Conservation (phyloP, 2,888 invertebrate species). For the Drosophila meridionalis region DNA sequence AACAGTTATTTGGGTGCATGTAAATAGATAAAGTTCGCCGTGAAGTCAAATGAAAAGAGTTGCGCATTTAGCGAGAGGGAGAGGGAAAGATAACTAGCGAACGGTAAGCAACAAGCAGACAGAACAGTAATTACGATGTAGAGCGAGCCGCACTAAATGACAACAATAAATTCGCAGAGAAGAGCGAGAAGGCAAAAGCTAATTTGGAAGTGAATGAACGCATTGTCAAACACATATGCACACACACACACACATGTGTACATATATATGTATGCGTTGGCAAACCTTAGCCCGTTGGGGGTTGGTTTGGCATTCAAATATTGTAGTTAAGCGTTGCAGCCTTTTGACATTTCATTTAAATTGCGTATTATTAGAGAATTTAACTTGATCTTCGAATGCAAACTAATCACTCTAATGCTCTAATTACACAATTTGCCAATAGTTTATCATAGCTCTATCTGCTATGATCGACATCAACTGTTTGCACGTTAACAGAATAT, state of each 20-base stretch:
- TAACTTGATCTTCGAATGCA: not conserved
- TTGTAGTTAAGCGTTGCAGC: conserved; percentile 1
- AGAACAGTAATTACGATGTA: conserved; percentile 50
- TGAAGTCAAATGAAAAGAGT: conserved; percentile 25
- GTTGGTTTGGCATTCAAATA: not conserved
- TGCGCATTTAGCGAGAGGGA: conserved; percentile 27
- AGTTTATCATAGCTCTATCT: not conserved
- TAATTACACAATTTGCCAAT: conserved; percentile 10
- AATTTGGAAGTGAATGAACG: conserved; percentile 59
- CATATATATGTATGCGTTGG: not conserved
- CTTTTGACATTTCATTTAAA: conserved; percentile 13
- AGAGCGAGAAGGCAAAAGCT: conserved; percentile 34
- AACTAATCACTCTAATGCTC: not conserved
- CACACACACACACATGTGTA: not conserved
- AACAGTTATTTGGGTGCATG: conserved; percentile 51
- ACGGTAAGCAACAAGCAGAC: not conserved
- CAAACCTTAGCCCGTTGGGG: conserved; percentile 20
- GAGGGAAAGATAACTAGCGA: not conserved
- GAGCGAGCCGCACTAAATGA: conserved; percentile 43
- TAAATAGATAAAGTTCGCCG: conserved; percentile 53
- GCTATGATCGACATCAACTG: not conserved
- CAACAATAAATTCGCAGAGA: conserved; percentile 45
- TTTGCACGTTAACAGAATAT: conserved; percentile 8
- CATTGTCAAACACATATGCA: conserved; percentile 14
- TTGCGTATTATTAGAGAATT: not conserved